Base-by-base conservation (phyloP, 2,113 vertebrate genomes). In the Prinia subflava region DNA sequence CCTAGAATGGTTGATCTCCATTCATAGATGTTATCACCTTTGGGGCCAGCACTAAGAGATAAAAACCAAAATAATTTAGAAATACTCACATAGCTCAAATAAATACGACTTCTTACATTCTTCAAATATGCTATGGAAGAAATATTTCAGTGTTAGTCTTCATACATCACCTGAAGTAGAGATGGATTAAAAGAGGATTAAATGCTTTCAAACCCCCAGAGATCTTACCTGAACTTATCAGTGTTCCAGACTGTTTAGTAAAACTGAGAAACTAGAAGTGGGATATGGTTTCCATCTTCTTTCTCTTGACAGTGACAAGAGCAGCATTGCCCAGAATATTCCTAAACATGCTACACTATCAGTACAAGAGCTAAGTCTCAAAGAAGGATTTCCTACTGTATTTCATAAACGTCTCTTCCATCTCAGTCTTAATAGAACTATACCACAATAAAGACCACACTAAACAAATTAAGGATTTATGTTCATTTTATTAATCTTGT, bases 1-100 rank as follows among this genome's bases (percentile, higher is more conserved):
- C 99, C 99, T 68, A 99, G 98, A 92, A 99, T 99, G 90, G 99
- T 99, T 41, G 99, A 99, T 94, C 99, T 98, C 99, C 99, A 99
- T 97, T 99, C 99, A 15, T 99, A 99, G 97, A 99, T 99, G 97
- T 99, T 99, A 94, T 99, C 99, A 71, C 99, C 99, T 98, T 99
- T 99, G 59, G 99, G 99, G 57, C 99, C 99, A 97, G 99, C 99
- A 6, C 99, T 99, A 96, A 46, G 30, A 95, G 47, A 83, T 6
- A 93, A 77, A 62, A 80, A 82, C 3, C 0, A 13, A 69, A 75
- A 81, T 5, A 0, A 46, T 56, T 96, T 59, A 85, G 42, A 77
- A 93, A 62, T 49, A 82, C 28, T 46, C 59, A 14, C 35, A 77
- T 39, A 80, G 52, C 39, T 89, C 42, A 77, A 52, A 81, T 64